These are phyloP conservation scores for Drosophila persimilis DNA, from an alignment of 1,140 invertebrate genomes.

Conservation along the genomic window DNA sequence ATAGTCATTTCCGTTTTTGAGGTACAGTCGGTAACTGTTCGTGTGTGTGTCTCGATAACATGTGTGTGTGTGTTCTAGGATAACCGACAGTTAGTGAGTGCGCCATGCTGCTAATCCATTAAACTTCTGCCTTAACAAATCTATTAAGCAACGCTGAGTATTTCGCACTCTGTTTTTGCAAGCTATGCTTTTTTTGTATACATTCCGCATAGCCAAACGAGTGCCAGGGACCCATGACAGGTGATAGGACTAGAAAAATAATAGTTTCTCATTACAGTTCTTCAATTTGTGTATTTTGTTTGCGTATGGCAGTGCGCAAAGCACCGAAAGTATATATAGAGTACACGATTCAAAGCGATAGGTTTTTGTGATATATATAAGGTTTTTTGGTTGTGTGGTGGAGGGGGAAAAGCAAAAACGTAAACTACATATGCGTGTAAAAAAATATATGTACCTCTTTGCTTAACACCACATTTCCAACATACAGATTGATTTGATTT, in stretches of 20 bases:
- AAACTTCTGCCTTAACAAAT: conserved; percentile 10
- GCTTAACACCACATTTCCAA: conserved; percentile 44
- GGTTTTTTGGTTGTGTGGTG: conserved; percentile 12
- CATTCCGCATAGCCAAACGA: conserved; percentile 66
- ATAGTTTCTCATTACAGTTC: conserved; percentile 25
- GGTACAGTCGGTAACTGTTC: conserved; percentile 20
- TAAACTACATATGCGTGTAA: conserved; percentile 63
- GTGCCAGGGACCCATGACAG: conserved; percentile 25
- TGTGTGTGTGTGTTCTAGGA: conserved; percentile 35
- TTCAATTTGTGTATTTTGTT: conserved; percentile 14
- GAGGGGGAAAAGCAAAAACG: conserved; percentile 58
- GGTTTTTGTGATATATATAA: conserved; percentile 38
- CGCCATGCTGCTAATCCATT: conserved; percentile 22
- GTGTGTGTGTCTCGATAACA: conserved; percentile 47
- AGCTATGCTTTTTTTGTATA: conserved; percentile 55
- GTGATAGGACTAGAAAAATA: conserved; percentile 62
- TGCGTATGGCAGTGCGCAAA: conserved; percentile 36
- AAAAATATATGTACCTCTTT: conserved; percentile 67
- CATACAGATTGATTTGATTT: conserved; percentile 15
- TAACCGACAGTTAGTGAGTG: conserved; percentile 29
- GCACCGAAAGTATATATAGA: conserved; percentile 43
- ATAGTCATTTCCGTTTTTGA: conserved; percentile 11
- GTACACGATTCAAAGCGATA: conserved; percentile 29
- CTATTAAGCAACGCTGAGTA: conserved; percentile 24
- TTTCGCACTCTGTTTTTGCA: conserved; percentile 50